Conservation (phyloP, 2,113 vertebrate species). For the Phrynosoma blainvillii region DNA sequence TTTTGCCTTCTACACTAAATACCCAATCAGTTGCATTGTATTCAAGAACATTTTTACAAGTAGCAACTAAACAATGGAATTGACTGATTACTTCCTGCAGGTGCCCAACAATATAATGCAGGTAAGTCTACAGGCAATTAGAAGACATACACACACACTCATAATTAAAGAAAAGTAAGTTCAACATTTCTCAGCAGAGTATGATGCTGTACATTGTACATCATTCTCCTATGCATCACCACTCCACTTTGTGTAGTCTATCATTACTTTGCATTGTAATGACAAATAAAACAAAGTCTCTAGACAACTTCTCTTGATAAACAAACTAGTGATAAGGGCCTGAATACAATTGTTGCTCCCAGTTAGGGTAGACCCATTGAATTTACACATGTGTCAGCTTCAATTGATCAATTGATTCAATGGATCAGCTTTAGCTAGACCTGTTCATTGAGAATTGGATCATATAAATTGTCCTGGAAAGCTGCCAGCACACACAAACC, state of each 20-base stretch:
- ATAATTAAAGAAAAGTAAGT: constrained; percentile 3
- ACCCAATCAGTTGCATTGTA: constrained; percentile 26
- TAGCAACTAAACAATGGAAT: constrained; percentile 20
- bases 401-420: no score
- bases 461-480: no score
- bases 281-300: constrained; percentile 6
- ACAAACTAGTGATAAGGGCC: background rate
- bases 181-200: constrained; percentile 19
- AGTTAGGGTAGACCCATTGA: no score
- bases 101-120: constrained; percentile 16
- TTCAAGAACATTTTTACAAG: constrained; percentile 38
- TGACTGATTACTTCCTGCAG: constrained; percentile 52
- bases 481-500: no score
- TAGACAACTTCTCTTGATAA: background rate
- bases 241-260: background rate
- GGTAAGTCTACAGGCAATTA: background rate
- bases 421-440: no score
- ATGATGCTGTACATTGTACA: constrained; percentile 23
- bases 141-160: no score
- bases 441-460: no score
- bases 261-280: background rate
- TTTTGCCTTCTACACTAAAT: constrained; percentile 36
- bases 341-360: no score
- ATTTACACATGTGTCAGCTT: no score
- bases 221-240: constrained; percentile 21